phyloP scores from a whole-genome alignment of 2,797 vertebrate species.

The Scolopax bukidnonensis region DNA sequence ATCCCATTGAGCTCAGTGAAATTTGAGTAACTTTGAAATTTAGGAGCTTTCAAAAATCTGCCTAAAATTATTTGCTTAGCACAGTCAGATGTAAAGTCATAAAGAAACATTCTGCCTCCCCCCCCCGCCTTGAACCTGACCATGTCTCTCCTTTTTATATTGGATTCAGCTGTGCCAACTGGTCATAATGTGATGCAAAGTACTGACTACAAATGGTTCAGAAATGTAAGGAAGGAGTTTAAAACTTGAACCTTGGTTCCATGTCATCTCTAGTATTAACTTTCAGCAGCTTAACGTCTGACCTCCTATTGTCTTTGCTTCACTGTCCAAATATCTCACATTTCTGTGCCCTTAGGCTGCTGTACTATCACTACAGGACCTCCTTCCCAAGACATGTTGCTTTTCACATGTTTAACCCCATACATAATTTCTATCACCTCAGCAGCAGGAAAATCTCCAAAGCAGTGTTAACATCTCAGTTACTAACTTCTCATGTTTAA shows the following conservation, averaged over 20 bases:
- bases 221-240: not conserved
- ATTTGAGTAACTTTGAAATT: not conserved
- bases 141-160: not conserved
- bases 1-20: not conserved
- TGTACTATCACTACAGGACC: not conserved
- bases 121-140: not conserved
- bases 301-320: not conserved
- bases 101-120: not conserved
- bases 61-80: not conserved
- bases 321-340: not conserved
- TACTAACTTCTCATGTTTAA: slow-evolving; percentile 5
- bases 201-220: not conserved
- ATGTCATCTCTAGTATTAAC: not conserved
- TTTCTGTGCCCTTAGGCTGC: not conserved
- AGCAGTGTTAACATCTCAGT: slow-evolving; percentile 13
- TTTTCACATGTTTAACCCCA: not conserved
- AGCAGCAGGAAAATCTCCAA: slow-evolving; percentile 1
- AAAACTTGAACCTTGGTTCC: not conserved
- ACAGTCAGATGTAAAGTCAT: not conserved
- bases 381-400: not conserved
- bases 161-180: not conserved
- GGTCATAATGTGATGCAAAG: not conserved
- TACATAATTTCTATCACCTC: slow-evolving; percentile 1
- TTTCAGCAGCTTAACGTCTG: not conserved
- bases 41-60: not conserved